Conservation (phyloP, 2,113 vertebrate genomes). For the Cololabis saira region DNA sequence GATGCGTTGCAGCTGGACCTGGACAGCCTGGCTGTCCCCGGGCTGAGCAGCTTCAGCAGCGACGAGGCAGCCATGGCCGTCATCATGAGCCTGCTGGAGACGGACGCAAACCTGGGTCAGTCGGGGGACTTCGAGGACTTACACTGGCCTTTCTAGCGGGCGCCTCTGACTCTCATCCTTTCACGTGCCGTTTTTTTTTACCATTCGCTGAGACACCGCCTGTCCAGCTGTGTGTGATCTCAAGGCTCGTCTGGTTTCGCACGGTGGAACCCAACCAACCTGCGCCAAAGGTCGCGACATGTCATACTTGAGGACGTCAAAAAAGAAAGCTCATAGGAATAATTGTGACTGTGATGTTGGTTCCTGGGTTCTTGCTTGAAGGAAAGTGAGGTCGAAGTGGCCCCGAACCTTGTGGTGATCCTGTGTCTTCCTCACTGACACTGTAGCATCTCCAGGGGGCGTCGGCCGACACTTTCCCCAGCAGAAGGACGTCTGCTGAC, state of each 20-base stretch:
- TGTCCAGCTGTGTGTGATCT: neutral
- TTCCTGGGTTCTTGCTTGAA: constrained; percentile 10
- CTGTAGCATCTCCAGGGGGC: constrained; percentile 14
- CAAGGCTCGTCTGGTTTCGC: constrained; percentile 17
- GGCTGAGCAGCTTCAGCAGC: constrained; percentile 91
- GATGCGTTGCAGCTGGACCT: constrained; percentile 66
- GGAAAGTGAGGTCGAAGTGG: constrained; percentile 16
- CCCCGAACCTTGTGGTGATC: constrained; percentile 11
- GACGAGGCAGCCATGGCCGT: constrained; percentile 96
- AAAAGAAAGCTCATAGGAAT: constrained; percentile 5
- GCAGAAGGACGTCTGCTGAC: constrained; percentile 8
- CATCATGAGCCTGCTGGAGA: constrained; percentile 96
- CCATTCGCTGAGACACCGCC: constrained; percentile 2
- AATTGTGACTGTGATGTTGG: constrained; percentile 4
- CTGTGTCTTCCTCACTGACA: constrained; percentile 51
- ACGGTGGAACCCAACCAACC: constrained; percentile 20
- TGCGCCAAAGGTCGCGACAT: constrained; percentile 24
- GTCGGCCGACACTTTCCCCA: constrained; percentile 17
- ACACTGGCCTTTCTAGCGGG: constrained; percentile 85
- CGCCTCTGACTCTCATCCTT: neutral
- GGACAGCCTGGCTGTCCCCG: constrained; percentile 72
- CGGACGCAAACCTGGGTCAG: constrained; percentile 90
- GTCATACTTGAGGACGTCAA: constrained; percentile 5
- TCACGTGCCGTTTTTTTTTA: constrained; percentile 25
- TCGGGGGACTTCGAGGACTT: constrained; percentile 92